Evolutionary conservation across 1,140 invertebrate species (phyloP).

Genomic region (Hormaphis cornu): DNA sequence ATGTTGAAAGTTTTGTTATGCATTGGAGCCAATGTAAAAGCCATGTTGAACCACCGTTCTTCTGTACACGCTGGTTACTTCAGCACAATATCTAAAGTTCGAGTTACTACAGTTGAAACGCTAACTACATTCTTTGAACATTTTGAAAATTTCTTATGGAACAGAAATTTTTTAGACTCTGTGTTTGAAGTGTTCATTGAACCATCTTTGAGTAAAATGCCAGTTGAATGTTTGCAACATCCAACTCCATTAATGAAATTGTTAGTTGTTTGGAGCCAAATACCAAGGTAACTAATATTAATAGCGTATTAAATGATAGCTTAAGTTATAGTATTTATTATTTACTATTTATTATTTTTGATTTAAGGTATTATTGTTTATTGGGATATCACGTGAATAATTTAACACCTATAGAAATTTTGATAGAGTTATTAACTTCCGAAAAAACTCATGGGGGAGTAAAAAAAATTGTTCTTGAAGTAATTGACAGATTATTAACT

Average conservation of each 20-base stretch:
- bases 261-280: conserved; percentile 62
- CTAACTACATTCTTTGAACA: conserved; percentile 66
- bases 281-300: conserved; percentile 48
- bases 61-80: conserved; percentile 52
- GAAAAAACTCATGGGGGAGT: conserved; percentile 58
- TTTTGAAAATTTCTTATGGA: conserved; percentile 64
- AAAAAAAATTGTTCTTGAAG: conserved; percentile 59
- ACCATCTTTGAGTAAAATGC: conserved; percentile 66
- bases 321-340: not conserved
- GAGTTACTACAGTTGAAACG: conserved; percentile 50
- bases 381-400: conserved; percentile 51
- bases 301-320: not conserved
- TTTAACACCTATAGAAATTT: conserved; percentile 51
- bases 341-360: not conserved
- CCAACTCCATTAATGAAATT: conserved; percentile 74
- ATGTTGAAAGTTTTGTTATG: conserved; percentile 52
- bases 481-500: conserved; percentile 69
- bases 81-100: conserved; percentile 57
- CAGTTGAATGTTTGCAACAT: conserved; percentile 69
- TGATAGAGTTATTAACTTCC: conserved; percentile 60
- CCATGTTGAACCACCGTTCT: not conserved
- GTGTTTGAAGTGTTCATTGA: conserved; percentile 71
- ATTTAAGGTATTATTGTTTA: conserved; percentile 56
- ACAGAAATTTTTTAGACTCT: conserved; percentile 44
- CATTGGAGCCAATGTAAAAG: conserved; percentile 6